Conservation (phyloP, 2,888 invertebrate genomes). For the Dioctria rufipes region DNA sequence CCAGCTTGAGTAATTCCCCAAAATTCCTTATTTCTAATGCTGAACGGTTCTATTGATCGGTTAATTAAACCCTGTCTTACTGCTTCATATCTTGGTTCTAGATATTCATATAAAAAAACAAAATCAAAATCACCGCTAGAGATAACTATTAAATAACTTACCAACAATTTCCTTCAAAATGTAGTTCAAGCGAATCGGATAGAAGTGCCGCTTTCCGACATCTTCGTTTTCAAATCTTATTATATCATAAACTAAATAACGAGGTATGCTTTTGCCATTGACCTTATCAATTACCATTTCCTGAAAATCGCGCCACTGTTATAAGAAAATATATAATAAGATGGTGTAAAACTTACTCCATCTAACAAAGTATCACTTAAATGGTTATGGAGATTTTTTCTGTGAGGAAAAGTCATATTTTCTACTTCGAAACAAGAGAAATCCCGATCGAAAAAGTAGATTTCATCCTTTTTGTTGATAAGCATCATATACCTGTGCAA, state of each 20-base stretch:
- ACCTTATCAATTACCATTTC: conserved; percentile 97
- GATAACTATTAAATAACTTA: conserved; percentile 62
- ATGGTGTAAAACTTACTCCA: conserved; percentile 78
- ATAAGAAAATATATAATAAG: neutral
- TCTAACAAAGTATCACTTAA: conserved; percentile 89
- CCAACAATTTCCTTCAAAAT: conserved; percentile 83
- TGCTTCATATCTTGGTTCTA: conserved; percentile 78
- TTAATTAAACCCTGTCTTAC: conserved; percentile 83
- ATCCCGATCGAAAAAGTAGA: conserved; percentile 96
- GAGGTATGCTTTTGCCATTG: conserved; percentile 81
- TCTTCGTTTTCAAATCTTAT: conserved; percentile 85
- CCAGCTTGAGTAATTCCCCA: conserved; percentile 85
- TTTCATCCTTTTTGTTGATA: conserved; percentile 86
- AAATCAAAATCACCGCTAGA: conserved; percentile 16
- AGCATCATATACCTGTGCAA: conserved; percentile 92
- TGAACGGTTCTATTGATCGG: conserved; percentile 88
- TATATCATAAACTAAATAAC: conserved; percentile 96
- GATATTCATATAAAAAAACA: conserved; percentile 57
- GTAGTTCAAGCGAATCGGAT: conserved; percentile 81
- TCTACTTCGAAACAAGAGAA: conserved; percentile 91
- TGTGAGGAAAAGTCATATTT: conserved; percentile 84
- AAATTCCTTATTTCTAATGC: conserved; percentile 92
- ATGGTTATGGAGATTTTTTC: conserved; percentile 80
- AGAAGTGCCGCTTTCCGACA: conserved; percentile 84
- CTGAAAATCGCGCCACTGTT: conserved; percentile 71